Base-by-base conservation (phyloP, 2,888 invertebrate genomes). In the Oeneis ivallda region DNA sequence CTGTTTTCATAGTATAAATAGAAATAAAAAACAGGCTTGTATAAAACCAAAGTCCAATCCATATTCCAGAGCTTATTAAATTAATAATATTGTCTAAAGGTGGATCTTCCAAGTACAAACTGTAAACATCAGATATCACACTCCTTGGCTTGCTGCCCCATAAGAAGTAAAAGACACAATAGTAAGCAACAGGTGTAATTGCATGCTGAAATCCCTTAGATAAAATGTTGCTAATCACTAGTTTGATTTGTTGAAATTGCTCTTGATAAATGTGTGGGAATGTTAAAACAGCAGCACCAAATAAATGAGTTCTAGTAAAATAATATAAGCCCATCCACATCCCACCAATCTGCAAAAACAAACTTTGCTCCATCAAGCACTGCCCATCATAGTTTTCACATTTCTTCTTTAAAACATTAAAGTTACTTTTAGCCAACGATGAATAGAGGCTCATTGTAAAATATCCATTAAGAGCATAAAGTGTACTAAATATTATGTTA, bases 181-280 rank as follows among this genome's bases (percentile, higher is more conserved):
- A 96, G 77, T 93, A 93, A 8, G 93, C 60, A 6, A 93, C 93
- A 15, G 96, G 95, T 78, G 93, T 86, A 45, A 95, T 75, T 0
- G 96, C 93, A 70, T 91, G 90, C 49, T 83, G 78, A 67, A 95
- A 90, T 17, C 95, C 94, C 65, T 89, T 87, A 34, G 94, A 92
- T 6, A 96, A 72, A 41, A 94, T 89, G 2, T 88, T 81, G 57
- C 88, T 86, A 8, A 96, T 77, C 0, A 93, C 89, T 37, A 93
- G 84, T 76, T 95, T 94, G 17, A 96, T 91, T 76, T 94, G 94
- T 5, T 94, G 90, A 71, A 95, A 92, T 78, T 95, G 96, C 52
- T 93, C 93, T 81, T 95, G 94, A 69, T 95, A 94, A 15, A 95
- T 92, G n/a, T 95, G 93, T 9, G 95, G 94, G 79, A 96, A 96